Evolutionary conservation across 2,113 vertebrate genomes (phyloP).

Genomic region (Hassar affinis): DNA sequence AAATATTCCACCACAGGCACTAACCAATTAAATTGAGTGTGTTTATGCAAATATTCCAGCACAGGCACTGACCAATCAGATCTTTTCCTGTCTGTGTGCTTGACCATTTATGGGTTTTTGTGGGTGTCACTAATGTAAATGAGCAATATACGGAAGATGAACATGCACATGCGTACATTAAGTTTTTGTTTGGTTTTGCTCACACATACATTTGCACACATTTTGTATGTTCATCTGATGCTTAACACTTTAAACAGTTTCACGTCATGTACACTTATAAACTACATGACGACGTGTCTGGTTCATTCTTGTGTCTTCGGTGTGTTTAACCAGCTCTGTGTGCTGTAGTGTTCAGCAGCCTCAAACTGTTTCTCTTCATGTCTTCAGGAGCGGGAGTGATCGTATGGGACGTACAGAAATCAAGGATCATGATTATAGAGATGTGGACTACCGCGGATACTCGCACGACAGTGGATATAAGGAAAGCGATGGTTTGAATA

Average conservation of each 20-base stretch:
- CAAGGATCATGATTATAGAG: constrained; percentile 81
- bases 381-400: constrained; percentile 79
- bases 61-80: too few relatives aligned
- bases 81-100: not conserved
- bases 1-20: too few relatives aligned
- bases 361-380: not conserved
- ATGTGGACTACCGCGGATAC: constrained; percentile 82
- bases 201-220: too few relatives aligned
- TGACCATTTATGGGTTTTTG: not conserved
- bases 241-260: not conserved
- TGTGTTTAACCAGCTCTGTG: not conserved
- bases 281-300: too few relatives aligned
- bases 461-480: constrained; percentile 62
- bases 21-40: too few relatives aligned
- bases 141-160: not conserved
- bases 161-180: too few relatives aligned
- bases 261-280: too few relatives aligned
- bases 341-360: not conserved
- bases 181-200: too few relatives aligned
- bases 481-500: constrained; percentile 34
- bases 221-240: not conserved
- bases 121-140: not conserved
- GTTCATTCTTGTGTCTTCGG: not conserved
- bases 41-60: too few relatives aligned
- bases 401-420: constrained; percentile 76